Percentiles rank a stretch among this genome's conserved stretches.
These are phyloP conservation scores for Mesochorus sp. DNA, from an alignment of 2,888 invertebrate species.

Conservation along the genomic window DNA sequence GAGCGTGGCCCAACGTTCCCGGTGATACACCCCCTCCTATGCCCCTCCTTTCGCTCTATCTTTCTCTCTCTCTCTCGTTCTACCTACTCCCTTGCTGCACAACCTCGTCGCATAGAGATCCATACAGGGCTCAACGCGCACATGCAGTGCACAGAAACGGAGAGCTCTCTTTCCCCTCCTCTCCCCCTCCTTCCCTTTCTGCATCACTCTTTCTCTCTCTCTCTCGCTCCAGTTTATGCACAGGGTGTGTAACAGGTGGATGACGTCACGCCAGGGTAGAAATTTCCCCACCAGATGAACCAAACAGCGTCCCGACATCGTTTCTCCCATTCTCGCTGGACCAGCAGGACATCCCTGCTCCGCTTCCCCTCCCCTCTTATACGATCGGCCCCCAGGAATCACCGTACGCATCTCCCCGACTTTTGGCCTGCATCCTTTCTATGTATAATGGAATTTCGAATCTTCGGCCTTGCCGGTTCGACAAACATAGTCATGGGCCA, in stretches of 20 bases:
- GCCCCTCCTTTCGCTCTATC: slow-evolving; percentile 43
- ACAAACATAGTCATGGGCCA: background rate
- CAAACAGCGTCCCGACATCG: background rate
- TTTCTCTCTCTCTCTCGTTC: slow-evolving; percentile 32
- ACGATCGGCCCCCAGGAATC: slow-evolving; percentile 16
- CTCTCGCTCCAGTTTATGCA: slow-evolving; percentile 51
- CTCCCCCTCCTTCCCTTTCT: slow-evolving; percentile 2
- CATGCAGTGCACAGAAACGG: slow-evolving; percentile 59
- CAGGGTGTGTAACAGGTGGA: slow-evolving; percentile 80
- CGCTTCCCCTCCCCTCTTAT: background rate
- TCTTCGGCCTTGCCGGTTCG: slow-evolving; percentile 20
- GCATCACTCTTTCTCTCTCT: slow-evolving; percentile 20
- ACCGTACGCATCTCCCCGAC: slow-evolving; percentile 43
- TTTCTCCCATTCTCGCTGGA: slow-evolving; percentile 5
- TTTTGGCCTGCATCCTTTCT: slow-evolving; percentile 59
- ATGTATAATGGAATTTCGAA: background rate
- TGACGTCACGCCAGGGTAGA: slow-evolving; percentile 73
- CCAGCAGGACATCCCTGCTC: slow-evolving; percentile 4
- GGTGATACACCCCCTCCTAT: slow-evolving; percentile 59
- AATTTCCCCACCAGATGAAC: slow-evolving; percentile 50
- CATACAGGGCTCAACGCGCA: slow-evolving; percentile 63
- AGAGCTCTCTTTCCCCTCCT: slow-evolving; percentile 9
- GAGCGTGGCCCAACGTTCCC: slow-evolving; percentile 64
- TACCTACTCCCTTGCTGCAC: slow-evolving; percentile 41
- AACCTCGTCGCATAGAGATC: slow-evolving; percentile 61